phyloP scores from a whole-genome alignment of 1,140 invertebrate species.

The Heliothis virescens region DNA sequence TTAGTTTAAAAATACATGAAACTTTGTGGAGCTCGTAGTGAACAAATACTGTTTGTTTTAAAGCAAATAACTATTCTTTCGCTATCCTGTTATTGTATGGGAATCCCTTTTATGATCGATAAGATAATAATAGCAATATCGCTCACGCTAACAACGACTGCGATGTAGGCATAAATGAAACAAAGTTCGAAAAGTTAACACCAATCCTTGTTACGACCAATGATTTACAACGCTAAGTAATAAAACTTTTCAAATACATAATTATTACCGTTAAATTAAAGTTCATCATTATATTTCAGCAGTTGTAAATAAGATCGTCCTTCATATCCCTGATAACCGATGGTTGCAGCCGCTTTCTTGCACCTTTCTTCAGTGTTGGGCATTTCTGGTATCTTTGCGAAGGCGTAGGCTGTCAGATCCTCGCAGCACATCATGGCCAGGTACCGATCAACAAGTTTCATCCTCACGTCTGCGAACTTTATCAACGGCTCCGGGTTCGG shows the following conservation, averaged over 20 bases:
- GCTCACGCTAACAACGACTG: too few species aligned
- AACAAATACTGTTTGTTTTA: conserved; percentile 1
- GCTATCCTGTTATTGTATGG: too few species aligned
- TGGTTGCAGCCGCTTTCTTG: conserved; percentile 54
- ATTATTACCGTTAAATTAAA: conserved; percentile 24
- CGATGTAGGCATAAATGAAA: too few species aligned
- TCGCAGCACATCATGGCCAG: conserved; percentile 79
- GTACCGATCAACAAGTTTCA: conserved; percentile 67
- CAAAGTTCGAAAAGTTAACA: not conserved
- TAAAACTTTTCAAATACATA: not conserved
- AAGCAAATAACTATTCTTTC: too few species aligned
- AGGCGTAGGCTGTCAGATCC: conserved; percentile 70
- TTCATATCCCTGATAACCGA: conserved; percentile 60
- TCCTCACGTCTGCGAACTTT: conserved; percentile 71
- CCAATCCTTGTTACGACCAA: too few species aligned
- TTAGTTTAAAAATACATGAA: not conserved
- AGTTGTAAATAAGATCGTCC: conserved; percentile 67
- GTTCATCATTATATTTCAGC: conserved; percentile 53
- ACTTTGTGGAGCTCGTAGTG: not conserved
- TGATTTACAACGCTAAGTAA: too few species aligned
- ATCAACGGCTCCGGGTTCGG: conserved; percentile 65
- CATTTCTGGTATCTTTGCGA: conserved; percentile 64
- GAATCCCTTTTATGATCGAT: too few species aligned
- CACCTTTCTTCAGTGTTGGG: conserved; percentile 68
- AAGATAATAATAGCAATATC: too few species aligned